Percentiles rank a stretch among this genome's conserved stretches.
phyloP scores from a whole-genome alignment of 2,888 invertebrate species.

The Apotomis capreana region DNA sequence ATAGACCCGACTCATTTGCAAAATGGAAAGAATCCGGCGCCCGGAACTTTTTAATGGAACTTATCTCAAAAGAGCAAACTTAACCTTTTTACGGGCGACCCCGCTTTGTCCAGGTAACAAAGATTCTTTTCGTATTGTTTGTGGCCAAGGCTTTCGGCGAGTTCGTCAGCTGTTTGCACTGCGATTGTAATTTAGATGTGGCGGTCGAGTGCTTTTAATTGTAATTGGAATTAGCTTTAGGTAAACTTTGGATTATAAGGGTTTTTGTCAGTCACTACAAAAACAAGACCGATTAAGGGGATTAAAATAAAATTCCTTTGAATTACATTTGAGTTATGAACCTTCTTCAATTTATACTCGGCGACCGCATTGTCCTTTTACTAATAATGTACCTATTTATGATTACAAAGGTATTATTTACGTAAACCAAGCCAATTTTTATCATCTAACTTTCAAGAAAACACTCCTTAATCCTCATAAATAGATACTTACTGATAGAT shows the following conservation, averaged over 20 bases:
- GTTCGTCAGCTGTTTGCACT: constrained; percentile 5
- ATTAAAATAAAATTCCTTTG: background rate
- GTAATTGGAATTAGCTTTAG: constrained; percentile 17
- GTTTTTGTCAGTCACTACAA: constrained; percentile 17
- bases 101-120: constrained; percentile 17
- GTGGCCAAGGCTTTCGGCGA: background rate
- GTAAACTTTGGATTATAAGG: background rate
- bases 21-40: background rate
- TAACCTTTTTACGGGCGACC: constrained; percentile 15
- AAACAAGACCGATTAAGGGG: background rate
- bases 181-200: constrained; percentile 16
- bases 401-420: too few species aligned
- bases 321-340: background rate
- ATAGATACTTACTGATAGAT: too few species aligned
- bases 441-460: too few species aligned
- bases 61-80: constrained; percentile 25
- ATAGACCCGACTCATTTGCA: constrained; percentile 20
- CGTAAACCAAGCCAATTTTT: too few species aligned
- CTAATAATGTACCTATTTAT: background rate
- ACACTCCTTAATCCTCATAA: too few species aligned
- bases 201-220: constrained; percentile 11
- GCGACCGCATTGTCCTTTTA: background rate
- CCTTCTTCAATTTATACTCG: background rate
- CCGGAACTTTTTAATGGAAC: constrained; percentile 20
- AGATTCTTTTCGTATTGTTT: constrained; percentile 25